Percentiles rank a stretch among this genome's conserved stretches.
phyloP scores from a whole-genome alignment of 2,888 invertebrate genomes.

The Marronus borbonicus region DNA sequence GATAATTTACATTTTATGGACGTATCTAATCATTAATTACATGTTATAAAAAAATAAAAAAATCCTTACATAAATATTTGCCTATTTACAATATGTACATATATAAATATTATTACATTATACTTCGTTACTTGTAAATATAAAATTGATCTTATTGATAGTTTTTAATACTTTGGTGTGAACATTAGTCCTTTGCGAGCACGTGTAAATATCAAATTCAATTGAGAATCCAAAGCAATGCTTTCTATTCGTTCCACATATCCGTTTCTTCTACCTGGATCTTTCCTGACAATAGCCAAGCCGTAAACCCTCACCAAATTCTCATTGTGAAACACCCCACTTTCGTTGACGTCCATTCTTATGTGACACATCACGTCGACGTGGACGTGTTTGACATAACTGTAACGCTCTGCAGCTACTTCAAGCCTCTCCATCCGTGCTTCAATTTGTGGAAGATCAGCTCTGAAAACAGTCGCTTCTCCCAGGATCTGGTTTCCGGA shows the following conservation, averaged over 20 bases:
- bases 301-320: constrained; percentile 77
- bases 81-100: not conserved
- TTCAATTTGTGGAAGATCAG: constrained; percentile 76
- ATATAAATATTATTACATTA: constrained; percentile 1
- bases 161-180: constrained; percentile 67
- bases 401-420: constrained; percentile 56
- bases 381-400: constrained; percentile 74
- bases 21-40: too few species aligned
- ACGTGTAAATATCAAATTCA: constrained; percentile 75
- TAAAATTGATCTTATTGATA: not conserved
- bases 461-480: constrained; percentile 76
- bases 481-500: constrained; percentile 74
- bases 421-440: constrained; percentile 67
- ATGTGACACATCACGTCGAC: constrained; percentile 77
- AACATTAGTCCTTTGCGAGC: constrained; percentile 76
- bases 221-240: constrained; percentile 76
- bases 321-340: constrained; percentile 71
- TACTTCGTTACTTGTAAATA: not conserved
- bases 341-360: constrained; percentile 73
- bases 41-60: not conserved
- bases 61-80: not conserved
- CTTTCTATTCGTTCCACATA: constrained; percentile 74
- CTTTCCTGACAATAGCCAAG: constrained; percentile 74
- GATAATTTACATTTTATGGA: not conserved
- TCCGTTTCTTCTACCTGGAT: constrained; percentile 71